These are phyloP conservation scores for Camarhynchus parvulus DNA, from an alignment of 2,113 vertebrate species.

Conservation along the genomic window DNA sequence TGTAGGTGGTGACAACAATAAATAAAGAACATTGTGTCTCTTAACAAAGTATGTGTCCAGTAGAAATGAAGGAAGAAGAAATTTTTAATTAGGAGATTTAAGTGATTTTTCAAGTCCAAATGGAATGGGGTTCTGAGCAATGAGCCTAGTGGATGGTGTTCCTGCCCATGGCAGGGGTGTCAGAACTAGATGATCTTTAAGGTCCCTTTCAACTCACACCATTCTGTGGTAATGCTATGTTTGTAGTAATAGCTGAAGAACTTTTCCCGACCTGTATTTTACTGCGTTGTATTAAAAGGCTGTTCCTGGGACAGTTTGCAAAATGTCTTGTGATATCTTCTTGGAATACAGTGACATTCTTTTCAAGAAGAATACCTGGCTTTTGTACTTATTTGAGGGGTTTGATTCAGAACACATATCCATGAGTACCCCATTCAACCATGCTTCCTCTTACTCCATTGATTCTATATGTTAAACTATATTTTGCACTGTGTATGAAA, in stretches of 20 bases:
- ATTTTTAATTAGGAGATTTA: not conserved
- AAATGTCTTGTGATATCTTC: not conserved
- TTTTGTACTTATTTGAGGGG: not conserved
- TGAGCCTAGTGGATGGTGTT: not conserved
- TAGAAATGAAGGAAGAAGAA: not conserved
- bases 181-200: not conserved
- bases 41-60: fast-evolving
- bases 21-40: not conserved
- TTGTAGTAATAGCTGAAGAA: not conserved
- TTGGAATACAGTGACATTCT: not conserved
- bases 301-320: not conserved
- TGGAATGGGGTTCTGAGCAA: not conserved
- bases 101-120: not conserved
- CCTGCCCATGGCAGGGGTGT: not conserved
- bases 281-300: not conserved
- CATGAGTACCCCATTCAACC: not conserved
- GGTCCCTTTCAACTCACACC: not conserved
- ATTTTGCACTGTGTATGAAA: not conserved
- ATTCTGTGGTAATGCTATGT: not conserved
- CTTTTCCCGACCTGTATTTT: not conserved
- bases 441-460: not conserved
- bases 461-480: not conserved
- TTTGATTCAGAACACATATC: not conserved
- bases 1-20: not conserved
- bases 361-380: not conserved